Evolutionary conservation across 2,797 vertebrate species (phyloP), one percentile per base, ranked within the genome.

Genomic region (Cyclura pinguis): DNA sequence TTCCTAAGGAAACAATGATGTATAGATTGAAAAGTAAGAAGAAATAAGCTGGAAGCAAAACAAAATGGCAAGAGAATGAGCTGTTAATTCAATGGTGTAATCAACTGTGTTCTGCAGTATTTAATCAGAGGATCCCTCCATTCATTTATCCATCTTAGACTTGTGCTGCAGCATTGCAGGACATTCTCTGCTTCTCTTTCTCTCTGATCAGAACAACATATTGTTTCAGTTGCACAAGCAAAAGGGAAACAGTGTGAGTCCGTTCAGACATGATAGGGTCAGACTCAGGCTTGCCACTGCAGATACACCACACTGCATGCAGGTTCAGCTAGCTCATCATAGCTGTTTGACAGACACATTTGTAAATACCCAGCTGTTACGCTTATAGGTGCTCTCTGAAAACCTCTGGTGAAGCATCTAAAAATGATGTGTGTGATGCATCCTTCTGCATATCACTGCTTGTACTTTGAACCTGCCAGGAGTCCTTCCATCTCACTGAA

Each of bases 71-170:
- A 92, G 92, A 90, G 86, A 88, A 80, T 77, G 69, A 18, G 59
- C 5, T 81, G 89, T 92, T 95, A 94, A 93, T 95, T 95, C 92
- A 93, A 6, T 92, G 89, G 91, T 93, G 87, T 95, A 94, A 95
- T 95, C 93, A 95, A 88, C 92, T 88, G 27, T 76, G 89, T 80
- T 95, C 93, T 95, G 94, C 95, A 94, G 94, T 90, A 86, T 84
- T 96, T 95, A 91, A 92, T 93, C 93, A 82, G 90, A 95, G 86
- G 91, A 92, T 88, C 89, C 86, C 93, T 93, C 93, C 87, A 74
- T 90, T 90, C 93, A 89, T 77, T 89, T 91, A 85, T 93, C 86
- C 93, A 94, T 92, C 92, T 96, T 92, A 91, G 92, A 94, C 35
- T 10, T 52, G 0, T 88, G 94, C 88, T 94, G 93, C 95, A 95